Evolutionary conservation across 2,113 vertebrate genomes (phyloP).

Genomic region (Hemichromis elongatus): DNA sequence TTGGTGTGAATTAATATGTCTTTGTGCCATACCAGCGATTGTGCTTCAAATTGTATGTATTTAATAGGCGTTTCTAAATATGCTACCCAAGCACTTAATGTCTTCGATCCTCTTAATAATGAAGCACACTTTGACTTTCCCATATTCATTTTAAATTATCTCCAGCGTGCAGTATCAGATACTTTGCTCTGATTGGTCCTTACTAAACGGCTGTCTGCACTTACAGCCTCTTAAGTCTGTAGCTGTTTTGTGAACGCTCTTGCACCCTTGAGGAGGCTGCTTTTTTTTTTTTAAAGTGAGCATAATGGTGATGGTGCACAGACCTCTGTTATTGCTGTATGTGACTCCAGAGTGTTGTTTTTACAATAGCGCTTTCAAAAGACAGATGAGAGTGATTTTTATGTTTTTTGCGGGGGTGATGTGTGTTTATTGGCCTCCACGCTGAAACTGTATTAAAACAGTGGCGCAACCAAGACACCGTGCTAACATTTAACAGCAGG

Average conservation of each 20-base stretch:
- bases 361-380: neutral
- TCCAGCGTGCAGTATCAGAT: neutral
- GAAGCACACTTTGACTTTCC: neutral
- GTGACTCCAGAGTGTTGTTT: conserved; percentile 7
- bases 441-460: neutral
- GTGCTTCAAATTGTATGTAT: neutral
- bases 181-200: neutral
- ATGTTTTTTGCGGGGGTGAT: neutral
- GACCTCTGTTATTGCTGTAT: neutral
- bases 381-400: neutral
- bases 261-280: neutral
- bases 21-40: neutral
- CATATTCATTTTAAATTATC: neutral
- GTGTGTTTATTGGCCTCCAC: neutral
- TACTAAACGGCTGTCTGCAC: neutral
- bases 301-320: neutral
- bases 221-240: neutral
- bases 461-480: neutral
- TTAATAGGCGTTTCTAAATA: neutral
- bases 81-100: neutral
- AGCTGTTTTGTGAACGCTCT: neutral
- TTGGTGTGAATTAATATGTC: neutral
- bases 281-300: neutral
- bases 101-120: neutral
- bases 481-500: neutral